These are phyloP conservation scores for Andrena camellia DNA, from an alignment of 2,888 invertebrate species.

Conservation along the genomic window DNA sequence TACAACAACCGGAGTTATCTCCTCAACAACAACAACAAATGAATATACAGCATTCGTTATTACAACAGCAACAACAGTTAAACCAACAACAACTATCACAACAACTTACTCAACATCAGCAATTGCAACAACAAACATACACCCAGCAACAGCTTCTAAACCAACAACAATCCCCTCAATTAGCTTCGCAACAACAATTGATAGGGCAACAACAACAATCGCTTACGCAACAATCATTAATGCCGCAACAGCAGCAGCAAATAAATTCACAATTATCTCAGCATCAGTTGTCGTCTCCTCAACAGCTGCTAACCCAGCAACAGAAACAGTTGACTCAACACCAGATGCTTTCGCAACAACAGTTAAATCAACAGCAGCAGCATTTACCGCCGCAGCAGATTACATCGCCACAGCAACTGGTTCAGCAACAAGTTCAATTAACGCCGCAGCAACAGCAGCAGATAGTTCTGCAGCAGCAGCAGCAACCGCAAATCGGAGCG, in stretches of 20 bases:
- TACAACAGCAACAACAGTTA: slow-evolving; percentile 74
- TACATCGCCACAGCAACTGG: slow-evolving; percentile 73
- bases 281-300: slow-evolving; percentile 74
- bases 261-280: slow-evolving; percentile 80
- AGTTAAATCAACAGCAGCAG: slow-evolving; percentile 85
- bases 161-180: slow-evolving; percentile 83
- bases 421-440: slow-evolving; percentile 70
- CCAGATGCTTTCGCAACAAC: slow-evolving; percentile 80
- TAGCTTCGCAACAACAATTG: slow-evolving; percentile 72
- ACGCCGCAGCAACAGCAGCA: slow-evolving; percentile 75
- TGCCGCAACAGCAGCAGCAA: slow-evolving; percentile 80
- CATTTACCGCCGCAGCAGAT: slow-evolving; percentile 75
- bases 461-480: slow-evolving; percentile 77
- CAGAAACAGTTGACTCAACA: slow-evolving; percentile 81
- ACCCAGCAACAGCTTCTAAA: slow-evolving; percentile 84
- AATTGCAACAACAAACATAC: slow-evolving; percentile 71
- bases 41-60: slow-evolving; percentile 83
- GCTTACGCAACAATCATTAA: slow-evolving; percentile 65
- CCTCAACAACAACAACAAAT: slow-evolving; percentile 74
- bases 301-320: slow-evolving; percentile 81
- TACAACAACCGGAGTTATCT: slow-evolving; percentile 75
- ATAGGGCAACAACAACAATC: slow-evolving; percentile 70
- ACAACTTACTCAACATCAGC: slow-evolving; percentile 71
- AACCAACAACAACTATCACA: slow-evolving; percentile 75
- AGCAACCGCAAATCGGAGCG: slow-evolving; percentile 71